A percentile compares a stretch with the other conserved stretches of the same genome.
Conservation (phyloP, 2,888 invertebrate genomes). For the Prosopocoilus inquinatus region DNA sequence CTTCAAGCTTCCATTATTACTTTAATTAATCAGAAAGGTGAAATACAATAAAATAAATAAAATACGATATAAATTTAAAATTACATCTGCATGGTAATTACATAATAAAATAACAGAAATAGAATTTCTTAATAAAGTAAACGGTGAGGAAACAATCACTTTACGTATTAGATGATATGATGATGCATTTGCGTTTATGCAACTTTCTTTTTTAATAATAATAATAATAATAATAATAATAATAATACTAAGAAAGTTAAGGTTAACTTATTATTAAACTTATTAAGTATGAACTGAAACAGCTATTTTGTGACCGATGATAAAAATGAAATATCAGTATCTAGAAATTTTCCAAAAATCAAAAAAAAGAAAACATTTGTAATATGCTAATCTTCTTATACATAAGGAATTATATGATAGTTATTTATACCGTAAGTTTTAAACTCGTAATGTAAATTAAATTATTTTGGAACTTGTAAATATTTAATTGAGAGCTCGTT, state of each 20-base stretch:
- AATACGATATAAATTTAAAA: no score
- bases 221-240: neutral
- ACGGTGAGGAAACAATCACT: neutral
- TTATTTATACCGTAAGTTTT: neutral
- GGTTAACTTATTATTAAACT: slow-evolving; percentile 2
- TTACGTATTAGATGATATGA: no score
- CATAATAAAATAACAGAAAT: slow-evolving; percentile 3
- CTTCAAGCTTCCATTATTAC: no score
- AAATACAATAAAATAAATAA: no score
- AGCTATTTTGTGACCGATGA: slow-evolving; percentile 11
- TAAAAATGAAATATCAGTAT: slow-evolving; percentile 3
- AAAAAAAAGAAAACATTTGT: slow-evolving; percentile 12
- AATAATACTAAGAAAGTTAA: slow-evolving; percentile 9
- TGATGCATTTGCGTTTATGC: no score
- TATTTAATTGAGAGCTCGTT: no score
- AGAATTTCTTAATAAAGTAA: slow-evolving; percentile 2
- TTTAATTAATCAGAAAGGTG: no score
- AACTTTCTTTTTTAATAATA: neutral
- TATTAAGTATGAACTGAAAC: slow-evolving; percentile 10
- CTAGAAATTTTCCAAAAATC: slow-evolving; percentile 9
- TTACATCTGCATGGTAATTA: slow-evolving; percentile 7
- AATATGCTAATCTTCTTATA: slow-evolving; percentile 14
- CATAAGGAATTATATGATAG: neutral
- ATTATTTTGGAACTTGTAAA: no score
- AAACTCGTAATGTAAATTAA: neutral